Percentiles rank a stretch among this genome's conserved stretches.
Conservation (phyloP, 2,888 invertebrate species). For the Harpalus rufipes region DNA sequence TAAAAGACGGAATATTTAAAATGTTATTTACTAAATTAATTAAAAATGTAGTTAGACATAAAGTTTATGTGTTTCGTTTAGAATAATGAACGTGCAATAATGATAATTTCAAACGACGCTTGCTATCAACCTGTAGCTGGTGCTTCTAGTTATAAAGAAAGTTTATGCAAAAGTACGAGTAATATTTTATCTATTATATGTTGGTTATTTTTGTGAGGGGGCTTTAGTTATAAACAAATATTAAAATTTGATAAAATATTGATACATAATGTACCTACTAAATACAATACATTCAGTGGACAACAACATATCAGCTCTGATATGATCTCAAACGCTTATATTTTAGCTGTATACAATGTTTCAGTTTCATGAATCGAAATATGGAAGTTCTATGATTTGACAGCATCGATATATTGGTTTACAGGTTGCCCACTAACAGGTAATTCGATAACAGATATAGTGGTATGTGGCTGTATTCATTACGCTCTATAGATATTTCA, state of each 20-base stretch:
- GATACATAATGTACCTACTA: no score
- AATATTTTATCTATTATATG: no score
- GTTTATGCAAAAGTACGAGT: no score
- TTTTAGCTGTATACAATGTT: conserved; percentile 24
- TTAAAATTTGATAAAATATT: background rate
- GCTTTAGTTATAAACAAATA: background rate
- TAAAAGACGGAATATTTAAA: no score
- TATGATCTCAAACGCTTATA: conserved; percentile 33
- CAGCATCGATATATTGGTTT: conserved; percentile 46
- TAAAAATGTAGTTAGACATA: no score
- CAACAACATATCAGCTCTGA: background rate
- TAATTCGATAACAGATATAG: conserved; percentile 50
- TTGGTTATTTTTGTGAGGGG: no score
- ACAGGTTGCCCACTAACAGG: conserved; percentile 42
- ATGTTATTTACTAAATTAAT: no score
- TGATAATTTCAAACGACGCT: no score
- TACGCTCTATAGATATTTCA: conserved; percentile 14
- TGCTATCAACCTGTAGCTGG: no score
- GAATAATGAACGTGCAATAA: no score
- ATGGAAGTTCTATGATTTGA: conserved; percentile 50
- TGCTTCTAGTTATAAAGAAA: no score
- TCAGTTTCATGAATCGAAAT: conserved; percentile 46
- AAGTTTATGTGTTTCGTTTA: no score
- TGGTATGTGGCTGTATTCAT: conserved; percentile 28
- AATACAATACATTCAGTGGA: background rate